phyloP scores from a whole-genome alignment of 2,113 vertebrate genomes.

The Aspiorhynchus laticeps region DNA sequence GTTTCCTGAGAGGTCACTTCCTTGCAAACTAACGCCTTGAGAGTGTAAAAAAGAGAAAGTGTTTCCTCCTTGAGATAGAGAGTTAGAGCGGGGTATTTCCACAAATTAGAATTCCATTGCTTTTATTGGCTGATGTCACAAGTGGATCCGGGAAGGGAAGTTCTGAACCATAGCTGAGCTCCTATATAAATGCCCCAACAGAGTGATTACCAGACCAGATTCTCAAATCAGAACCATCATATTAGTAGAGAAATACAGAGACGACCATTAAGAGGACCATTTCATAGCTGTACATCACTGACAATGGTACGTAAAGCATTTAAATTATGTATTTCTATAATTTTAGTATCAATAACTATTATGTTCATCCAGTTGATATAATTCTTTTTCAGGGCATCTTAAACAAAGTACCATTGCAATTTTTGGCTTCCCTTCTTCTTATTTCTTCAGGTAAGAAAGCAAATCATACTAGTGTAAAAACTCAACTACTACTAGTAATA shows the following conservation, averaged over 20 bases:
- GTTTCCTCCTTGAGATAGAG: constrained; percentile 7
- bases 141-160: constrained; percentile 61
- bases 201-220: constrained; percentile 5
- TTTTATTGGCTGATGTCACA: neutral
- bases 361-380: neutral
- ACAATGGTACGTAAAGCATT: constrained; percentile 67
- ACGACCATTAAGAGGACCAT: neutral
- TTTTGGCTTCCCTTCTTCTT: constrained; percentile 41
- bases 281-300: neutral
- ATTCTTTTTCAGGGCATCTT: constrained; percentile 44
- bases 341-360: neutral
- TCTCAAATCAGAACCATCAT: neutral
- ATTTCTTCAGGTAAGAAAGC: constrained; percentile 50
- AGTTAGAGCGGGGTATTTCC: constrained; percentile 61
- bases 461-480: neutral
- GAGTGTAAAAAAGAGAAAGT: constrained; percentile 14
- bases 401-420: neutral
- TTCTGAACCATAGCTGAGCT: neutral
- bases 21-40: neutral
- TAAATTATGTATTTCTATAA: neutral
- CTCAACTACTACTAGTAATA: too few species aligned
- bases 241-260: neutral
- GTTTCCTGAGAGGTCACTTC: constrained; percentile 22
- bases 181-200: constrained; percentile 54
- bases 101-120: constrained; percentile 41